Evolutionary conservation across 2,113 vertebrate genomes (phyloP), one percentile per base, ranked within the genome.

Genomic region (Clarias batrachus): DNA sequence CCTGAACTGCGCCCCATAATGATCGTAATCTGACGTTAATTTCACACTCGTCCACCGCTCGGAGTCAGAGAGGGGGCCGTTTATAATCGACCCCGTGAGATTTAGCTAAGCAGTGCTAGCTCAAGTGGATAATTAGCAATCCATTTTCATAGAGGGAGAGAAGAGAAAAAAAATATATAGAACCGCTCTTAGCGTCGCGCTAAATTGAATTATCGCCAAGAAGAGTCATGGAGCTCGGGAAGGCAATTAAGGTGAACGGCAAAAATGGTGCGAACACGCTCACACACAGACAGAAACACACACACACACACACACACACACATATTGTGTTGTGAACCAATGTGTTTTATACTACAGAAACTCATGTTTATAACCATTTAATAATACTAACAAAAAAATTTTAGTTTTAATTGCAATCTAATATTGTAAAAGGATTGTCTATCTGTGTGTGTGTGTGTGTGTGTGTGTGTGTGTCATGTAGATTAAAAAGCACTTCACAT

Each of bases 71-170:
- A 66, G 84, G 70, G 37, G 27, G 57, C 56, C 76, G 27, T 78
- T 56, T 65, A 63, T 57, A 85, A 85, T 80, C 84, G 80, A 52
- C 84, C 63, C 37, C 10, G 25, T 33, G 74, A 56, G 73, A 62
- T 77, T 56, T 56, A n/a, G 73, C 73, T 77, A 54, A 54, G 59
- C 25, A 23, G 41, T 54, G 60, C 59, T 77, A 85, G 62, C 74
- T 85, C 74, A 56, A 85, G 76, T 68, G 74, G 74, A 33, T 80
- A 85, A 85, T 85, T 79, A 79, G 84, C 74, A 80, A 80, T 68
- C 48, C 84, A 30, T 79, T 85, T 79, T 80, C 62, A 52, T 85
- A 56, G 66, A 73, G 41, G 41, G 37, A n/a, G 37, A 30, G 25
- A 70, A 41, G 59, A 30, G 30, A 21, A 56, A 10, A 9, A 19